Evolutionary conservation across 2,888 invertebrate species (phyloP).

Genomic region (Pteria penguin): DNA sequence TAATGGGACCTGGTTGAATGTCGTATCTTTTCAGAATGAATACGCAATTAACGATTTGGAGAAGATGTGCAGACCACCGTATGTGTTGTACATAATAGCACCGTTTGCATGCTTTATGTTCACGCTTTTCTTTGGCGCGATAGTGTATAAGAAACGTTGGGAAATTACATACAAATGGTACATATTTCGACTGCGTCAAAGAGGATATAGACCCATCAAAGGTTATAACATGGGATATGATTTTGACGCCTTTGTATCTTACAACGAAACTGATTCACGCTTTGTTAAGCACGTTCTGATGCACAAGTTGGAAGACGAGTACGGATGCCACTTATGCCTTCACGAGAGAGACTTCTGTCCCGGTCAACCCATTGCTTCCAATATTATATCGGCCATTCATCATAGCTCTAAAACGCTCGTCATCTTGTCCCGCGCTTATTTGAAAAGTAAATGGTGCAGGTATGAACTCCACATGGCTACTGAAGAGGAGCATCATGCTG

Average conservation of each 20-base stretch:
- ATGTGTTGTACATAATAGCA: neutral
- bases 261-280: neutral
- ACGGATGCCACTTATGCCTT: neutral
- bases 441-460: conserved; percentile 19
- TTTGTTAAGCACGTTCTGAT: neutral
- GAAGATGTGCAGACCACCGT: neutral
- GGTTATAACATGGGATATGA: neutral
- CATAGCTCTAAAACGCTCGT: conserved; percentile 4
- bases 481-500: neutral
- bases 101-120: neutral
- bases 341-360: conserved; percentile 12
- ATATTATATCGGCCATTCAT: conserved; percentile 4
- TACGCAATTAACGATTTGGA: neutral
- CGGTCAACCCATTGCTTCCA: neutral
- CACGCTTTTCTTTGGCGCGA: neutral
- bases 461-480: conserved; percentile 11
- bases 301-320: neutral
- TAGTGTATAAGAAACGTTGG: conserved; percentile 13
- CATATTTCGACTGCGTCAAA: conserved; percentile 5
- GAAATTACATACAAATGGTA: conserved; percentile 6
- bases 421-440: conserved; percentile 6
- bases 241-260: conserved; percentile 10
- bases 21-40: neutral
- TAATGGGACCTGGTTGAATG: neutral
- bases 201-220: conserved; percentile 2